Conservation (phyloP, 2,888 invertebrate species). For the Drosophila buzzatii region DNA sequence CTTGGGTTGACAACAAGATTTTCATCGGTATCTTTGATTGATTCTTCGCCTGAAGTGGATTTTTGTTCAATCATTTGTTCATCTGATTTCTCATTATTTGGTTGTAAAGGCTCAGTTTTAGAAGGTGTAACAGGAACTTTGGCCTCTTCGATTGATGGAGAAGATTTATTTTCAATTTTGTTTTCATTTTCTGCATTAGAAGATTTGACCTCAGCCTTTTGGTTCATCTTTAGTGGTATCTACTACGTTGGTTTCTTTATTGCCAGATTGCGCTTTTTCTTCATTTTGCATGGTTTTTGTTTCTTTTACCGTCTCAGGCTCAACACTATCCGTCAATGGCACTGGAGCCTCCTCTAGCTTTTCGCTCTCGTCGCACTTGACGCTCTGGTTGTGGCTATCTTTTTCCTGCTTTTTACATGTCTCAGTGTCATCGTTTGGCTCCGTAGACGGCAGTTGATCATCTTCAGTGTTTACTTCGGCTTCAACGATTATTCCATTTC, state of each 20-base stretch:
- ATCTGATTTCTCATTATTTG: conserved; percentile 8
- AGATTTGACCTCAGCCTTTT: background rate
- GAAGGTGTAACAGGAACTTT: background rate
- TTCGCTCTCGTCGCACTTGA: conserved; percentile 49
- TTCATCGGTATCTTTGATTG: background rate
- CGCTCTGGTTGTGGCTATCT: conserved; percentile 59
- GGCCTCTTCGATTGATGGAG: background rate
- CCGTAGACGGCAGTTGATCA: background rate
- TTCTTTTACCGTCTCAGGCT: conserved; percentile 66
- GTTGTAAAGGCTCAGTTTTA: background rate
- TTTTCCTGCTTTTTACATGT: conserved; percentile 55
- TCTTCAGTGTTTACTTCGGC: conserved; percentile 23
- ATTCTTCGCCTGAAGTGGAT: background rate
- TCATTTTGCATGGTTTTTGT: conserved; percentile 67
- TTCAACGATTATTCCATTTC: conserved; percentile 15
- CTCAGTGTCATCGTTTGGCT: conserved; percentile 35
- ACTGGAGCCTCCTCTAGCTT: conserved; percentile 27
- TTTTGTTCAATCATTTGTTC: conserved; percentile 1
- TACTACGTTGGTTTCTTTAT: conserved; percentile 34
- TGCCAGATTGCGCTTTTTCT: conserved; percentile 53
- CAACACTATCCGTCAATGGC: background rate
- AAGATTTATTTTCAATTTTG: background rate
- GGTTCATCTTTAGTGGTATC: background rate
- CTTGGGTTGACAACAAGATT: conserved; percentile 37
- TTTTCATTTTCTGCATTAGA: background rate